Evolutionary conservation across 2,797 vertebrate species (phyloP).

Genomic region (Phalloptychus januarius): DNA sequence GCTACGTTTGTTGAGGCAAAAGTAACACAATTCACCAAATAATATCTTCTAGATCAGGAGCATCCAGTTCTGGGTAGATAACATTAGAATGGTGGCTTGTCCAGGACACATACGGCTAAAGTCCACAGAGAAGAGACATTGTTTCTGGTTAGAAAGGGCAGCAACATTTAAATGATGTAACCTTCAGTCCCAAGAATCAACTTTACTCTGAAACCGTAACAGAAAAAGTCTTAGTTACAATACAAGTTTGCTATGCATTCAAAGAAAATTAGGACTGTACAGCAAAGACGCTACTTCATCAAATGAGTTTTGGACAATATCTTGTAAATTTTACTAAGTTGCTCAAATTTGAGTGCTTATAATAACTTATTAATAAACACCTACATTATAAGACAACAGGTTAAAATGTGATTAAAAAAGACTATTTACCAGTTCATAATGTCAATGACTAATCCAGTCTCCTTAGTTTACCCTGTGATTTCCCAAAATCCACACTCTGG

Average conservation of each 20-base stretch:
- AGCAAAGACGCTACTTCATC: background rate
- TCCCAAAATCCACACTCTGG: slow-evolving; percentile 7
- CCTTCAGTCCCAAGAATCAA: background rate
- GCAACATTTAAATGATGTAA: background rate
- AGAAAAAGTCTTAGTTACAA: background rate
- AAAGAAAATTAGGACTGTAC: background rate
- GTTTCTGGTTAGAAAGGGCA: background rate
- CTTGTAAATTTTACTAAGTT: background rate
- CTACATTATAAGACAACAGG: background rate
- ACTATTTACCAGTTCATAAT: slow-evolving; percentile 66
- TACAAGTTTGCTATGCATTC: background rate
- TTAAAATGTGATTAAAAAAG: slow-evolving; percentile 6
- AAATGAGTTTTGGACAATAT: background rate
- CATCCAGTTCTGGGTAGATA: background rate
- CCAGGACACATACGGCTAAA: background rate
- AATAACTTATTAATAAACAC: background rate
- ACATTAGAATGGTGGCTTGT: background rate
- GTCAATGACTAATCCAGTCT: slow-evolving; percentile 44
- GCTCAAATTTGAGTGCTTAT: background rate
- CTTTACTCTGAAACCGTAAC: background rate
- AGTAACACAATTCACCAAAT: background rate
- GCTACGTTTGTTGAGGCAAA: background rate
- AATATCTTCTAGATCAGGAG: background rate
- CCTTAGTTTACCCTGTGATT: slow-evolving; percentile 7
- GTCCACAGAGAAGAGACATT: background rate